Conservation (phyloP, 2,797 vertebrate genomes). For the Platyrinchus mystaceus region DNA sequence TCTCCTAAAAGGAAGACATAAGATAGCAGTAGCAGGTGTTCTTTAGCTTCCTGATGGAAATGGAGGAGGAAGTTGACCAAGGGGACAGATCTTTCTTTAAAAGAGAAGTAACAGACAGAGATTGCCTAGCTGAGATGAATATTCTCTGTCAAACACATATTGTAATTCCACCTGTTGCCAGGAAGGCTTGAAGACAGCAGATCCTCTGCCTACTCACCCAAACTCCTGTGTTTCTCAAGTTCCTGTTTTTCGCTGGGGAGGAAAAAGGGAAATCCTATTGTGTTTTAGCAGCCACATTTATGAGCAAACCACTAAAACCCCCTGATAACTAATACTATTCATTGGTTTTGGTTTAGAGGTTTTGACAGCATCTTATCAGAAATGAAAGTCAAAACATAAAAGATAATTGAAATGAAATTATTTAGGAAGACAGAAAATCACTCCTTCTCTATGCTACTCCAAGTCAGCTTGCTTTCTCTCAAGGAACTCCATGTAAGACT, state of each 20-base stretch:
- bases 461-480: background rate
- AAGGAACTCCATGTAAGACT: background rate
- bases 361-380: background rate
- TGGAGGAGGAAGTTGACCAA: background rate
- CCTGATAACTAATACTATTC: background rate
- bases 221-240: background rate
- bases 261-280: background rate
- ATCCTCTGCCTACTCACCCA: constrained; percentile 16
- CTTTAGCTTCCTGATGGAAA: background rate
- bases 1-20: background rate
- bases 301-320: background rate
- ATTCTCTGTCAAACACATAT: background rate
- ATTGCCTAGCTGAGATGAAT: background rate
- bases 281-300: background rate
- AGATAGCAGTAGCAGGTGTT: constrained; percentile 3
- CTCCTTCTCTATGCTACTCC: background rate
- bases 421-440: background rate
- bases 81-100: background rate
- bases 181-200: background rate
- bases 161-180: constrained; percentile 15
- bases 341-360: background rate
- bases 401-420: background rate
- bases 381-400: background rate
- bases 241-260: background rate
- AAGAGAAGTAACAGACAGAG: background rate